These are phyloP conservation scores for Polymixis lichenea DNA, from an alignment of 2,888 invertebrate species.

Conservation along the genomic window DNA sequence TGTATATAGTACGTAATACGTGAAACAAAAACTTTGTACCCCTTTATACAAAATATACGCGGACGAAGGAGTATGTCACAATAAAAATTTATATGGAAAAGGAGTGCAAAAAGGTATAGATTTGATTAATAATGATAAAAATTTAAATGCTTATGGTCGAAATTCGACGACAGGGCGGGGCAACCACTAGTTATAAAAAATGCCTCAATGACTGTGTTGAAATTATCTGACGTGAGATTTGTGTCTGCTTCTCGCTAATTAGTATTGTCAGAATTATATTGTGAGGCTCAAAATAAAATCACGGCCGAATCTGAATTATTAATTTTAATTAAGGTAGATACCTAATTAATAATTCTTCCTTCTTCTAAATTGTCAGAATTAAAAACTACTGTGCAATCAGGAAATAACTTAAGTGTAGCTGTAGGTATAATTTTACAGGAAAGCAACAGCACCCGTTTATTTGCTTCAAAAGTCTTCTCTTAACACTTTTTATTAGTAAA, in stretches of 20 bases:
- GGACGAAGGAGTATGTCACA: no score
- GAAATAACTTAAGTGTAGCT: constrained; percentile 21
- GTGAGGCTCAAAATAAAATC: constrained; percentile 17
- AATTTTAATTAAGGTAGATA: constrained; percentile 13
- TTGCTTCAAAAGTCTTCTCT: neutral
- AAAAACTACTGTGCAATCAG: neutral
- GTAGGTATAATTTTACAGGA: constrained; percentile 2
- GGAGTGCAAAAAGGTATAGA: no score
- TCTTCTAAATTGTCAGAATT: constrained; percentile 4
- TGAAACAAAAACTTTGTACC: no score
- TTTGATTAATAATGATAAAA: no score
- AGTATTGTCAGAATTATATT: constrained; percentile 13
- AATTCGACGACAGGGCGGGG: no score
- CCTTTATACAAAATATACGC: no score
- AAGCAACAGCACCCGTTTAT: constrained; percentile 1
- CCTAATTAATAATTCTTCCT: constrained; percentile 16
- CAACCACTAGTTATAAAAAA: neutral
- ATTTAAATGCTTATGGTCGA: no score
- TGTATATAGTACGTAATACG: no score
- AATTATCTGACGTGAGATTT: neutral
- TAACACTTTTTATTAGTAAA: neutral
- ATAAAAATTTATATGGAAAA: no score
- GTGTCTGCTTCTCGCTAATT: constrained; percentile 4
- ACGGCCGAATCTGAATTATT: constrained; percentile 13
- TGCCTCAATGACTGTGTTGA: neutral